Conservation (phyloP, 1,140 invertebrate species). For the Lepidotrigona ventralis region DNA sequence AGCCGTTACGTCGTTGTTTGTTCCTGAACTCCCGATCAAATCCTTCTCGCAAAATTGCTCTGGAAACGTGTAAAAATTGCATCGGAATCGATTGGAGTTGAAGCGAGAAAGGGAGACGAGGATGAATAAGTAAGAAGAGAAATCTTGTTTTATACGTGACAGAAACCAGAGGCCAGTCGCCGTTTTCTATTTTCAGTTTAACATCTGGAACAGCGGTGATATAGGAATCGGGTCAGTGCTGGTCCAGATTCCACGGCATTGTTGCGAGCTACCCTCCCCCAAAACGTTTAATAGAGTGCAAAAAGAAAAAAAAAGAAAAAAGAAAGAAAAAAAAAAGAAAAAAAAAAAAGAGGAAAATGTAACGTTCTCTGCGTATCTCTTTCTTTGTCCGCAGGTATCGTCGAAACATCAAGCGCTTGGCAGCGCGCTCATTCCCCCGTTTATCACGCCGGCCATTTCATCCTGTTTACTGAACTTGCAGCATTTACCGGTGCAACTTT, state of each 20-base stretch:
- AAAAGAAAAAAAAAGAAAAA: neutral
- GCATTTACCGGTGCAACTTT: conserved; percentile 13
- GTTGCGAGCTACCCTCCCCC: conserved; percentile 18
- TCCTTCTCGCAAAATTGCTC: too few species aligned
- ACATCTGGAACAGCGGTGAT: conserved; percentile 42
- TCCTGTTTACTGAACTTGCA: conserved; percentile 11
- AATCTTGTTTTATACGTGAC: neutral
- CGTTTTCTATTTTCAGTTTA: conserved; percentile 14
- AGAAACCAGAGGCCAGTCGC: neutral
- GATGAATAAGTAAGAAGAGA: too few species aligned
- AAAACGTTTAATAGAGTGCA: conserved; percentile 26
- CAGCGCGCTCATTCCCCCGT: neutral
- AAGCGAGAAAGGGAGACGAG: too few species aligned
- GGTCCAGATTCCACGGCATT: conserved; percentile 43
- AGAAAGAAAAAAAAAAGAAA: neutral
- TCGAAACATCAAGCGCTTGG: neutral
- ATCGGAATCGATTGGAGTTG: too few species aligned
- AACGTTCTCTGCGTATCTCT: conserved; percentile 11
- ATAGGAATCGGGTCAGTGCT: conserved; percentile 44
- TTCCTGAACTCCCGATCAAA: too few species aligned
- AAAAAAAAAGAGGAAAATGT: neutral
- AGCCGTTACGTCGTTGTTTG: too few species aligned
- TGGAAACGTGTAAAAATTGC: too few species aligned
- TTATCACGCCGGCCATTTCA: conserved; percentile 1
- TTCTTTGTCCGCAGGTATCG: conserved; percentile 29